Base-by-base conservation (phyloP, 2,113 vertebrate species). In the Cynopterus brachyotis region DNA sequence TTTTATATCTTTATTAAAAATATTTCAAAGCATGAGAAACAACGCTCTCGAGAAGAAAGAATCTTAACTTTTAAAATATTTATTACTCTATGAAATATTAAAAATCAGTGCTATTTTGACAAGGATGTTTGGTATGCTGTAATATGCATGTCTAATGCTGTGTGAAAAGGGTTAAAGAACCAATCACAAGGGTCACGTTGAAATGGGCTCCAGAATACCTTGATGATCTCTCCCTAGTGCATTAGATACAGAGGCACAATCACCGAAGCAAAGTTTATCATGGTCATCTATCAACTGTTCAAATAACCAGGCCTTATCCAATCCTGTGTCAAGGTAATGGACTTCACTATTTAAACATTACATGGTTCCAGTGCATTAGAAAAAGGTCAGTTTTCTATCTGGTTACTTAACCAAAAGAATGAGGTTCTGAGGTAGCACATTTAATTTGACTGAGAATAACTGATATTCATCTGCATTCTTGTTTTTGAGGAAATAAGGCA, bases 291-390 rank as follows among this genome's bases (percentile, higher is more conserved):
- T 96, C 97, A 96, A 55, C 67, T 95, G 93, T 97, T 97, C 88
- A 96, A 91, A 98, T 62, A 95, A 22, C 37, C 35, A 89, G 50
- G 80, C 84, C 67, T 92, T 47, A 78, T 26, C 59, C 95, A 91
- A 94, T 94, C 89, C 64, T 22, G 5, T 69, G 95, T 84, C 89
- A 91, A 45, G 55, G 37, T 88, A 60, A 93, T 96, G 95, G 93
- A 94, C 95, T 95, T 97, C 37, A 6, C 82, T 96, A 90, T 95
- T 96, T 97, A 98, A 97, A 96, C 89, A 97, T 81, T 84, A 53
- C 78, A 96, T 91, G 82, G 87, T 70, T 95, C 53, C 45, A 85
- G 57, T 47, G 30, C 79, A 86, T 95, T 84, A 96, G 75, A 95
- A 97, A 96, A 96, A 96, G 96, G 90, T 97, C 92, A 89, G 30